Conservation (phyloP, 2,797 vertebrate genomes). For the Hoplostethus atlanticus region DNA sequence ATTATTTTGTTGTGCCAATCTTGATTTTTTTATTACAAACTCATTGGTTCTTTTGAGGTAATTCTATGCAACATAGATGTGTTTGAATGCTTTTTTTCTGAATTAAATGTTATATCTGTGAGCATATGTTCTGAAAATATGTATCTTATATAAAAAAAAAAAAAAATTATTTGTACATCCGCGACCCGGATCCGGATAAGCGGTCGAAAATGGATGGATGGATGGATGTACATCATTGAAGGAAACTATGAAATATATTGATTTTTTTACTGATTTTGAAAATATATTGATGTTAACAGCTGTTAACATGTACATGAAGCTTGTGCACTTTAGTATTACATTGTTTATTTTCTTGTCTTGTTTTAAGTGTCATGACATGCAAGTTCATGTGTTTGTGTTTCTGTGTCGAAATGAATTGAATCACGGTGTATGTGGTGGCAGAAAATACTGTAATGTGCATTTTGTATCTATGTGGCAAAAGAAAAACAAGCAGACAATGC, state of each 20-base stretch:
- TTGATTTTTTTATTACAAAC: slow-evolving; percentile 80
- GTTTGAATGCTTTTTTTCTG: slow-evolving; percentile 81
- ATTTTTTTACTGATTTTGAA: slow-evolving; percentile 75
- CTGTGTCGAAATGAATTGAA: slow-evolving; percentile 64
- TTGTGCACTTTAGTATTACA: slow-evolving; percentile 85
- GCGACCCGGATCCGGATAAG: too few species aligned
- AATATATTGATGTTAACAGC: slow-evolving; percentile 66
- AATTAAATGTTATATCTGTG: slow-evolving; percentile 72
- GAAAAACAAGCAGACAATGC: slow-evolving; percentile 60
- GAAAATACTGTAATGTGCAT: slow-evolving; percentile 66
- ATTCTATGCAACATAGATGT: slow-evolving; percentile 97
- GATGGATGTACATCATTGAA: too few species aligned
- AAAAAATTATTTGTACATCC: too few species aligned
- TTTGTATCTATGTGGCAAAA: slow-evolving; percentile 72
- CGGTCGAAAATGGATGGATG: too few species aligned
- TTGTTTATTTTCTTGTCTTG: slow-evolving; percentile 68
- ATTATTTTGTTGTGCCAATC: slow-evolving; percentile 88
- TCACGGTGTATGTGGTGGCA: slow-evolving; percentile 57
- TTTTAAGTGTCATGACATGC: slow-evolving; percentile 60
- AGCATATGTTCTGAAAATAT: slow-evolving; percentile 72
- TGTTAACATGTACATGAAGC: slow-evolving; percentile 72
- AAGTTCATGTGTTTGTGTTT: slow-evolving; percentile 70
- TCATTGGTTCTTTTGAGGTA: slow-evolving; percentile 89
- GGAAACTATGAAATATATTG: slow-evolving; percentile 66
- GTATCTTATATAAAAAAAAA: slow-evolving; percentile 64